These are phyloP conservation scores for Anthonomus grandis DNA, from an alignment of 1,140 invertebrate species.

Conservation along the genomic window DNA sequence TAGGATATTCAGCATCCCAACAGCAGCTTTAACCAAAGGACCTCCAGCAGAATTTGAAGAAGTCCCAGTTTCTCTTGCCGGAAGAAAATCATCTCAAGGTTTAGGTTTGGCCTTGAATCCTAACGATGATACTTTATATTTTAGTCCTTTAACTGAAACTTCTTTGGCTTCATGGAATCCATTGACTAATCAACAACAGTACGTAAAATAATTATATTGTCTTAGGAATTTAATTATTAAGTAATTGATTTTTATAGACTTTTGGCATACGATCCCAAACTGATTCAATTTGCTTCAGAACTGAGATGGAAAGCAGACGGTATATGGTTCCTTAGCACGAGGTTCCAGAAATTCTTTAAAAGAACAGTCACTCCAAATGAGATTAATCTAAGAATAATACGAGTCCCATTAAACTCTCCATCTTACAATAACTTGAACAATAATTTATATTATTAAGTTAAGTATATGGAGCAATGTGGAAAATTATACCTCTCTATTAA, in stretches of 20 bases:
- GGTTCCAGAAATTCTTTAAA: constrained; percentile 75
- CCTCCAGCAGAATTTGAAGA: constrained; percentile 65
- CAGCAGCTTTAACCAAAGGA: constrained; percentile 65
- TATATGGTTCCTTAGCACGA: constrained; percentile 66
- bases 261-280: constrained; percentile 63
- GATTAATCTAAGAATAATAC: constrained; percentile 61
- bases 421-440: constrained; percentile 18
- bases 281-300: constrained; percentile 72
- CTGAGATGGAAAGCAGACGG: constrained; percentile 64
- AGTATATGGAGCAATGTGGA: neutral
- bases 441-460: constrained; percentile 25
- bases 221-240: neutral
- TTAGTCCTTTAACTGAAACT: constrained; percentile 72
- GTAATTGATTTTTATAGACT: constrained; percentile 53
- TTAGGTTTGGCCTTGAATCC: constrained; percentile 67
- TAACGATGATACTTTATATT: constrained; percentile 65
- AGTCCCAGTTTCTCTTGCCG: constrained; percentile 69
- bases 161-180: constrained; percentile 76
- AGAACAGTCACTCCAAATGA: constrained; percentile 57
- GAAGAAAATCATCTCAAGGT: constrained; percentile 78
- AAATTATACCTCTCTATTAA: neutral
- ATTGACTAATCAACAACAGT: constrained; percentile 62
- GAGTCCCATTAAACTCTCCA: constrained; percentile 6
- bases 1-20: constrained; percentile 71
- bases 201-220: no score